Evolutionary conservation across 92 coral and sea anemone genomes (phyloP), one percentile per base, ranked within the genome.

Genomic region (Heteractis magnifica): DNA sequence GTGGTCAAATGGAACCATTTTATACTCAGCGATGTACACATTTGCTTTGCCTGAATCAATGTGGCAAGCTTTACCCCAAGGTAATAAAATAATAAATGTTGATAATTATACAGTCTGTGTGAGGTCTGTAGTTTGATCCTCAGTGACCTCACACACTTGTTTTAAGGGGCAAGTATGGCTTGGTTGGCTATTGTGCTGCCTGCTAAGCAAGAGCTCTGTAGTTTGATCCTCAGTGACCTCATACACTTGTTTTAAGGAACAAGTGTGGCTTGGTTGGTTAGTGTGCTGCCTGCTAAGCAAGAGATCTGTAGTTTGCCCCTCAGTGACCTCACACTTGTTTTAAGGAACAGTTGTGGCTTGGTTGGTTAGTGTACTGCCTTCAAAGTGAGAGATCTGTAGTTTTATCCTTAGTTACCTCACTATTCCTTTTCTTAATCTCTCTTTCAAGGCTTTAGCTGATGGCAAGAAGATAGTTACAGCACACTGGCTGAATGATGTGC

Each of bases 401-500:
- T 72, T 18, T 10, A 10, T 4, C 4, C 26, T 64, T 64, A 16
- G 71, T 20, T 20, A 6, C n/a, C 11, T 56, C 56, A 56, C 41
- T 14, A 56, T 5, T 62, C 13, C 64, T 18, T 49, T 23, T 65
- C 14, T 65, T 23, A 10, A 51, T 4, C 2, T 72, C 65, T 10
- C 52, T 72, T 64, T 72, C 51, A 51, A 95, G 98, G 99, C 99
- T 51, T 56, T 94, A 18, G 82, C 81, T 13, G 98, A 94, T 73
- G 98, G 98, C 15, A 96, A 96, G 73, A 82, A 85, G 70, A 86
- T 96, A 56, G 90, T 94, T 51, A 92, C 98, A 56, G 98, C 98
- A 11, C 97, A 96, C 53, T 96, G 99, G 99, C 64, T 96, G 73
- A 96, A 96, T 81, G 99, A 96, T 75, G 96, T 96, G 59, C 70